phyloP scores from a whole-genome alignment of 1,140 invertebrate genomes.

The Panulirus ornatus region DNA sequence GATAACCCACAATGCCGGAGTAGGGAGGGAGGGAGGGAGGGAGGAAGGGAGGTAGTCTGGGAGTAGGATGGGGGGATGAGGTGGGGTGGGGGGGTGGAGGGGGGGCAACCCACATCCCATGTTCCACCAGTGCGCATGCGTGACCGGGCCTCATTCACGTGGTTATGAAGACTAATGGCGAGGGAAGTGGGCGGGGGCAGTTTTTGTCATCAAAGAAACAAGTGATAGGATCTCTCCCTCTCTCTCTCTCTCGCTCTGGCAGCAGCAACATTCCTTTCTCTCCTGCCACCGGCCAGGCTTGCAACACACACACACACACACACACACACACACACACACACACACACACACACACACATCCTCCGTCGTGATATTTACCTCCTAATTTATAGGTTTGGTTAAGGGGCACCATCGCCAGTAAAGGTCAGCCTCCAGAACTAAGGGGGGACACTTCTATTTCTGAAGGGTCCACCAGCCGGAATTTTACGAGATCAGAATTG shows the following conservation, averaged over 20 bases:
- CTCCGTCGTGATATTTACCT: background rate
- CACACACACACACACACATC: background rate
- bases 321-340: background rate
- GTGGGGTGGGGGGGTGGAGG: background rate
- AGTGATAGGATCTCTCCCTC: constrained; percentile 29
- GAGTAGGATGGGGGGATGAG: background rate
- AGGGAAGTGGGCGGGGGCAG: background rate
- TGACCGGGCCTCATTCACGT: constrained; percentile 24
- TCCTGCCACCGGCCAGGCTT: background rate
- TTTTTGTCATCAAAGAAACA: constrained; percentile 16
- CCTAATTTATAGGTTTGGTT: too few species aligned
- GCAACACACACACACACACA: background rate
- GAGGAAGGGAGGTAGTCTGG: background rate
- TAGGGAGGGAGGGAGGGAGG: background rate
- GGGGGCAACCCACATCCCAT: background rate
- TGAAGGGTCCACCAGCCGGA: too few species aligned
- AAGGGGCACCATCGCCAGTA: too few species aligned
- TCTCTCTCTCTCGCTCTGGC: constrained; percentile 19
- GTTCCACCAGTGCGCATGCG: background rate
- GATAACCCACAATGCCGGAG: background rate
- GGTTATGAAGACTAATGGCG: constrained; percentile 10
- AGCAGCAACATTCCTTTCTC: background rate
- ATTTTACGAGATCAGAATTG: too few species aligned
- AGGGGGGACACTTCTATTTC: background rate
- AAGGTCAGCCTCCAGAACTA: too few species aligned